phyloP scores from a whole-genome alignment of 2,797 vertebrate species.

The Artibeus lituratus region DNA sequence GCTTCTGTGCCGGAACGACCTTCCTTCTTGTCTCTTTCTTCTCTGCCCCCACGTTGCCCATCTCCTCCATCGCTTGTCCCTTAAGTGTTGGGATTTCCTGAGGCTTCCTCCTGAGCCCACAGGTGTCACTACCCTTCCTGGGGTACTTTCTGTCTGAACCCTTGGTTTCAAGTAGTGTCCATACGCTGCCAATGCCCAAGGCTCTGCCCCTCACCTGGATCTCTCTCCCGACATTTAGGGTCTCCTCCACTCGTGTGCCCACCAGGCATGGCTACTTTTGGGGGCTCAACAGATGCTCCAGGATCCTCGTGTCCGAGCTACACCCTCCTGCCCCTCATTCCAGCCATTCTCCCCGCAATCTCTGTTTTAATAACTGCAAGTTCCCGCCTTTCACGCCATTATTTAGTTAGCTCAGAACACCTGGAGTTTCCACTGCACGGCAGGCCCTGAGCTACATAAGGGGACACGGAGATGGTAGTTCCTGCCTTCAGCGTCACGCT shows the following conservation, averaged over 20 bases:
- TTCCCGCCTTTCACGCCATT: no score
- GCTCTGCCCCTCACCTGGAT: background rate
- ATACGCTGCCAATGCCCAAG: fast-evolving
- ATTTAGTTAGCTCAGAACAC: background rate
- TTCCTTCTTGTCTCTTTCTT: background rate
- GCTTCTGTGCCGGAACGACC: conserved; percentile 37
- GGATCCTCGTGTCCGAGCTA: background rate
- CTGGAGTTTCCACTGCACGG: background rate
- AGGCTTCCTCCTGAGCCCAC: background rate
- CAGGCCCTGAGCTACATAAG: background rate
- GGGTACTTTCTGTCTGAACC: background rate
- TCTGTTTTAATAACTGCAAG: background rate
- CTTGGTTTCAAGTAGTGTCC: background rate
- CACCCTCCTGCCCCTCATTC: background rate
- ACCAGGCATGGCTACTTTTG: fast-evolving
- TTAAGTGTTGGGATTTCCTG: background rate
- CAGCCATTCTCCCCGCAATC: fast-evolving
- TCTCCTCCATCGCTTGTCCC: background rate
- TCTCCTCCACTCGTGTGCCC: background rate
- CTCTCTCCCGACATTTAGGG: background rate
- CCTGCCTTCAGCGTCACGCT: fast-evolving
- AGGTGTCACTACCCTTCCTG: background rate
- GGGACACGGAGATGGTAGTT: no score
- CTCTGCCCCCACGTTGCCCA: background rate
- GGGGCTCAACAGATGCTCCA: background rate